These are phyloP conservation scores for Cherax quadricarinatus DNA, from an alignment of 1,140 invertebrate genomes.

Conservation along the genomic window DNA sequence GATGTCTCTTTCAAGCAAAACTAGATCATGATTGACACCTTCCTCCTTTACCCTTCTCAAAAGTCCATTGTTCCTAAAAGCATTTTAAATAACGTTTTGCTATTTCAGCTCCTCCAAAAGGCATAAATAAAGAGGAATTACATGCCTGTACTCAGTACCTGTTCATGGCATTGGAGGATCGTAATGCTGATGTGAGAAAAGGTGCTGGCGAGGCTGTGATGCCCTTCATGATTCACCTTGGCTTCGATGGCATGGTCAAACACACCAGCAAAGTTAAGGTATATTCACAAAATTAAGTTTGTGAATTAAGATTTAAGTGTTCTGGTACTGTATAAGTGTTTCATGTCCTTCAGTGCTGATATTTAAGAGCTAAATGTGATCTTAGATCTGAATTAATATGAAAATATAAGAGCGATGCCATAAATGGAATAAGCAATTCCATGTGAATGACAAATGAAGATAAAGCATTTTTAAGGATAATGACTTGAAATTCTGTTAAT, in stretches of 20 bases:
- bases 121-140: conserved; percentile 85
- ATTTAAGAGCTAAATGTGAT: no score
- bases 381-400: no score
- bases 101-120: conserved; percentile 64
- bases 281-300: conserved; percentile 41
- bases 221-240: conserved; percentile 95
- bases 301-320: conserved; percentile 56
- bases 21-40: no score
- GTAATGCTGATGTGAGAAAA: conserved; percentile 93
- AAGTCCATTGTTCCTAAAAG: no score
- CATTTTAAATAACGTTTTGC: background rate
- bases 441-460: no score
- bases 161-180: conserved; percentile 92
- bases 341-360: no score
- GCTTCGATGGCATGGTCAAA: conserved; percentile 88
- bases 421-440: no score
- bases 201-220: conserved; percentile 92
- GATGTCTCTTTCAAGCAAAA: no score
- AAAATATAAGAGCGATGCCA: no score
- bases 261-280: conserved; percentile 90
- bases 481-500: no score
- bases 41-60: no score
- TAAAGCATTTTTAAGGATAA: no score
- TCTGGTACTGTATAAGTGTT: background rate
- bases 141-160: conserved; percentile 86